These are phyloP conservation scores for Pitangus sulphuratus DNA, from an alignment of 2,797 vertebrate genomes.

Conservation along the genomic window DNA sequence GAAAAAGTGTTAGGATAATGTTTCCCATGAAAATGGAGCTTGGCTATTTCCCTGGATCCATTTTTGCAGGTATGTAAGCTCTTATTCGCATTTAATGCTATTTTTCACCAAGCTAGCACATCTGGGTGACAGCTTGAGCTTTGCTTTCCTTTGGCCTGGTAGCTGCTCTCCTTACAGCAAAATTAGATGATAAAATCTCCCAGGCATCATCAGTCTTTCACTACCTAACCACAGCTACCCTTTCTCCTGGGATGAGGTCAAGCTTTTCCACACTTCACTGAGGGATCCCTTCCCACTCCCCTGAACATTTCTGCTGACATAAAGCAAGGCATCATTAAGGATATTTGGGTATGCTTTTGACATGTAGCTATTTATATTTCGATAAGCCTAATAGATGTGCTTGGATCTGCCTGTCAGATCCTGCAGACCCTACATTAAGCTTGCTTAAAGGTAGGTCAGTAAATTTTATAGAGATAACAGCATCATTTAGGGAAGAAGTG, in stretches of 20 bases:
- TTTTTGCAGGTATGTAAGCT: background rate
- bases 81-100: background rate
- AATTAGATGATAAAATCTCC: background rate
- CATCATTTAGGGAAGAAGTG: background rate
- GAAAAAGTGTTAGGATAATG: background rate
- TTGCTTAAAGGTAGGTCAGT: background rate
- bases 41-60: background rate
- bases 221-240: background rate
- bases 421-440: background rate
- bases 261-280: background rate
- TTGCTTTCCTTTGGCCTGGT: background rate
- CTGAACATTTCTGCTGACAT: background rate
- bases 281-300: background rate
- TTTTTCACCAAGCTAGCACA: background rate
- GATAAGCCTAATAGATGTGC: background rate
- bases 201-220: background rate
- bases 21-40: background rate
- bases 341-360: background rate
- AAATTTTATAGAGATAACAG: background rate
- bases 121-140: background rate
- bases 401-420: background rate
- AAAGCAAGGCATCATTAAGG: background rate
- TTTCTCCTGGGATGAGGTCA: background rate
- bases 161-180: background rate
- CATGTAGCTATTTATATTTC: background rate